Conservation (phyloP, 2,113 vertebrate species). For the Telmatochromis brichardi region DNA sequence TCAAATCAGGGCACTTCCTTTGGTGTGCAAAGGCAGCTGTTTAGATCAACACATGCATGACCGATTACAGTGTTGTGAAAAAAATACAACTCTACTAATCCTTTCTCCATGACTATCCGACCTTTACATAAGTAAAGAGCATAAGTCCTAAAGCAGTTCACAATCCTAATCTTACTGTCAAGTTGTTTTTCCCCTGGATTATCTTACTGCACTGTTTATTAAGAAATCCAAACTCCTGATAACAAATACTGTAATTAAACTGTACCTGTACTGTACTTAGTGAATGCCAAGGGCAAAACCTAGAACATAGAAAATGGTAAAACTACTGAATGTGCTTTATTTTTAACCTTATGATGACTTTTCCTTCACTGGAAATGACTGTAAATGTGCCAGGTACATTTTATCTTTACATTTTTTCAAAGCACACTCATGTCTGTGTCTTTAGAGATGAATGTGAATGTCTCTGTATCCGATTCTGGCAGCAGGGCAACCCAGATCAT, state of each 20-base stretch:
- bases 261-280: neutral
- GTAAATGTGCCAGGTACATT: neutral
- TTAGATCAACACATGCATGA: slow-evolving; percentile 10
- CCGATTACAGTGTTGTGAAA: slow-evolving; percentile 50
- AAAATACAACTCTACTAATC: slow-evolving; percentile 45
- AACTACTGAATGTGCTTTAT: slow-evolving; percentile 51
- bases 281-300: neutral
- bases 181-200: fast-evolving
- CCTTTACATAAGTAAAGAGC: slow-evolving; percentile 14
- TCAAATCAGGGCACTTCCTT: neutral
- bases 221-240: neutral
- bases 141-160: neutral
- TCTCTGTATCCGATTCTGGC: neutral
- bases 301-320: slow-evolving; percentile 14
- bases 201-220: neutral
- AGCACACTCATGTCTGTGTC: neutral
- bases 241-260: neutral
- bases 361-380: slow-evolving; percentile 11
- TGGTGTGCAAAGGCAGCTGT: neutral
- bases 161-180: neutral
- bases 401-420: neutral
- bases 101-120: slow-evolving; percentile 9
- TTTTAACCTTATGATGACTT: slow-evolving; percentile 45
- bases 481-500: fast-evolving
- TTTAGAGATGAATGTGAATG: neutral